phyloP scores from a whole-genome alignment of 2,113 vertebrate genomes.

The Epinephelus lanceolatus region DNA sequence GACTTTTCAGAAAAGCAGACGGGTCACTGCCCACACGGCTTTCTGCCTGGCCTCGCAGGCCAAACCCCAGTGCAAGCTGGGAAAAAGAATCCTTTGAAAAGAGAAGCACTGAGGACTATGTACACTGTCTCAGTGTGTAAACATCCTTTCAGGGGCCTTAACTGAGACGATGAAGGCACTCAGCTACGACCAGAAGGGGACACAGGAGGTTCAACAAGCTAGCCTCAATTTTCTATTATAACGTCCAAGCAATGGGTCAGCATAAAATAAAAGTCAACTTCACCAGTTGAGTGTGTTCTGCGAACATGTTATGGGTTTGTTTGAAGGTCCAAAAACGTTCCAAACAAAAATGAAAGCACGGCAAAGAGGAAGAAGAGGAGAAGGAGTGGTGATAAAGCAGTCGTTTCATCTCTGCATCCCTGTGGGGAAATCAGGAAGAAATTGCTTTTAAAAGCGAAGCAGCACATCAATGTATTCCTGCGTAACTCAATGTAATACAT shows the following conservation, averaged over 20 bases:
- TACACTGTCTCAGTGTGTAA: conserved; percentile 69
- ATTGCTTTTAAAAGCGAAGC: conserved; percentile 54
- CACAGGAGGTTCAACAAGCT: conserved; percentile 54
- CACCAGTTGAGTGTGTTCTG: conserved; percentile 16
- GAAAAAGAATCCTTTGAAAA: conserved; percentile 61
- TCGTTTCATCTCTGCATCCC: conserved; percentile 59
- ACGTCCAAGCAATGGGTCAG: conserved; percentile 69
- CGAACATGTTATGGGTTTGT: conserved; percentile 49
- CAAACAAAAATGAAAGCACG: conserved; percentile 42
- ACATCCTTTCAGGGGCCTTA: conserved; percentile 70
- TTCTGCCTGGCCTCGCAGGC: conserved; percentile 55
- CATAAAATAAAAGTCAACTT: conserved; percentile 64
- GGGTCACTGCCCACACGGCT: conserved; percentile 69
- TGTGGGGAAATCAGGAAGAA: conserved; percentile 54
- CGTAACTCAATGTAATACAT: conserved; percentile 40
- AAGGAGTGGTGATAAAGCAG: conserved; percentile 40
- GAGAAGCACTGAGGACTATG: conserved; percentile 52
- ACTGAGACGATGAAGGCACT: conserved; percentile 66
- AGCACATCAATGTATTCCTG: conserved; percentile 38
- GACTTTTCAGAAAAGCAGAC: conserved; percentile 67
- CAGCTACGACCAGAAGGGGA: conserved; percentile 56
- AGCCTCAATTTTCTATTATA: conserved; percentile 61
- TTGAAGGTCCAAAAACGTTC: conserved; percentile 54
- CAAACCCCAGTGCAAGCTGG: conserved; percentile 53
- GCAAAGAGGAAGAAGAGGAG: conserved; percentile 17